These are phyloP conservation scores for Gymnorhina tibicen DNA, from an alignment of 2,113 vertebrate genomes.

Conservation along the genomic window DNA sequence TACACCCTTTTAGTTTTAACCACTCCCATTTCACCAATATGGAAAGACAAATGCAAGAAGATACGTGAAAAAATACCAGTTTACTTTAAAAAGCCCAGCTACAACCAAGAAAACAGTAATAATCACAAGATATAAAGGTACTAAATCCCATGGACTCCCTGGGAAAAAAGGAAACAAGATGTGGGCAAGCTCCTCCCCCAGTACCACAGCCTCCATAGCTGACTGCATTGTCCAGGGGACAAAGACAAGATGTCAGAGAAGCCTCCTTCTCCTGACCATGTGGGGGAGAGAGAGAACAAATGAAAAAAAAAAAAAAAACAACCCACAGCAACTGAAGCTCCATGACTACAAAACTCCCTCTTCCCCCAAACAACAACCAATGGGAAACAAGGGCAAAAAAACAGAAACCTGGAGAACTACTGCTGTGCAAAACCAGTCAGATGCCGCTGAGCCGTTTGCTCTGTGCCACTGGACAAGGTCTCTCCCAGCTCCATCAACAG, in stretches of 20 bases:
- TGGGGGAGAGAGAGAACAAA: too few relatives aligned
- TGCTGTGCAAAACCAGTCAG: background rate
- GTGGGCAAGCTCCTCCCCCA: background rate
- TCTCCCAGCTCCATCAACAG: background rate
- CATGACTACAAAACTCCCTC: background rate
- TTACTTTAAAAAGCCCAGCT: background rate
- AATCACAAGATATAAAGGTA: background rate
- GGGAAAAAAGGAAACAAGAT: background rate
- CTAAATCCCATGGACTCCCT: background rate
- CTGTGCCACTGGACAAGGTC: background rate
- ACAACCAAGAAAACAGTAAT: background rate
- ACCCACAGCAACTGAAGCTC: background rate
- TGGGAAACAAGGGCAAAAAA: background rate
- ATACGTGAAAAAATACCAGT: background rate
- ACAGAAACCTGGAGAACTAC: background rate
- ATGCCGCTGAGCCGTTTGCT: background rate
- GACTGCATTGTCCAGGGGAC: background rate
- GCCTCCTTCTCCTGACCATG: background rate
- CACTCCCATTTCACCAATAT: background rate
- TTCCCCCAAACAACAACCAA: background rate
- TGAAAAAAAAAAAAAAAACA: background rate
- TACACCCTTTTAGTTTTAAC: background rate
- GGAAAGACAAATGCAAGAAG: background rate
- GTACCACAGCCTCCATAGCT: rapidly evolving
- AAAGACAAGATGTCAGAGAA: background rate